Base-by-base conservation (phyloP, 2,888 invertebrate species). In the Sinelater perroti region DNA sequence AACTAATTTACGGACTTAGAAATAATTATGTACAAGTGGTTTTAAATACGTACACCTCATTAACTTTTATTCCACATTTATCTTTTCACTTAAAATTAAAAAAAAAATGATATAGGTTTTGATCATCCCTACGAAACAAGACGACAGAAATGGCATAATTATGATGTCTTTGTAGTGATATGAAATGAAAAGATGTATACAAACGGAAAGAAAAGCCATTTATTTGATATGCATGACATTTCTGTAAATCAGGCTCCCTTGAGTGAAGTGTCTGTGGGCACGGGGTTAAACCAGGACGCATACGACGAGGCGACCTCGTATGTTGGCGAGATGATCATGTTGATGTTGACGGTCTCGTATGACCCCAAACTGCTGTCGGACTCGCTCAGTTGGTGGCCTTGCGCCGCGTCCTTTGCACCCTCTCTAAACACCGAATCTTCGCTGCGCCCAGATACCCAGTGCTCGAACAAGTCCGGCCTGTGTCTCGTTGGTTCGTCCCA, bases 401-500 rank as follows among this genome's bases (percentile, higher is more conserved):
- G 1, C 26, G 11, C 44, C 14, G 8, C 10, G 8, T 3, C 18
- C n/a, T n/a, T n/a, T n/a, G n/a, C n/a, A n/a, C n/a, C n/a, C n/a
- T n/a, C n/a, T n/a, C n/a, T n/a, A 5, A 31, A 36, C 11, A 28
- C 21, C 2, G 42, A 47, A 35, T 68, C 68, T 0, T 16, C 20
- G 20, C 26, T 49, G 33, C 65, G 59, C 38, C 74, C 74, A 5
- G 65, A 66, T 1, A 68, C 78, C 82, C 83, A 85, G 58, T 80
- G 71, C 67, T 85, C 83, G 66, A 83, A 84, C 5, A 86, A 69
- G 8, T 81, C 78, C 1, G 74, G 74, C 0, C 78, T 77, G 52
- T 84, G 83, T 0, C 87, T 87, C 0, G 83, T 74, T 5, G 81
- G 79, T 49, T 79, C 76, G 30, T 83, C 82, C 68, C 84, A 83